Conservation (phyloP, 1,140 invertebrate genomes). For the Macrosteles quadrilineatus region DNA sequence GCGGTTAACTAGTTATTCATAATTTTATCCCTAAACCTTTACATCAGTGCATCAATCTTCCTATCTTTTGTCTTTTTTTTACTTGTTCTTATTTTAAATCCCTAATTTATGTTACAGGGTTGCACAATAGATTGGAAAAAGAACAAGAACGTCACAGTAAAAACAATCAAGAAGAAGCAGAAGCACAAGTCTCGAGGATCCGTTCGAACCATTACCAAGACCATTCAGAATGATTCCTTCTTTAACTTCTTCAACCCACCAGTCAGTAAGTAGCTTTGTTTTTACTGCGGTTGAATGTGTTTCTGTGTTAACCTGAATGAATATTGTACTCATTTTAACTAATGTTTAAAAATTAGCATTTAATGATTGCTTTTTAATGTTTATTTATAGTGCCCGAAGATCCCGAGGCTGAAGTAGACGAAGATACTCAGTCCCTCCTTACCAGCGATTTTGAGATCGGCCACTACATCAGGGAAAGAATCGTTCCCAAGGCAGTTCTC, state of each 20-base stretch:
- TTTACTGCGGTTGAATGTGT: not conserved
- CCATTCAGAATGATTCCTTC: slow-evolving; percentile 92
- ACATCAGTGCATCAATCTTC: too few species aligned
- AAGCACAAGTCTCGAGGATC: slow-evolving; percentile 95
- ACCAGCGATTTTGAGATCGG: slow-evolving; percentile 96
- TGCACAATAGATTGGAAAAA: slow-evolving; percentile 94
- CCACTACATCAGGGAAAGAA: slow-evolving; percentile 93
- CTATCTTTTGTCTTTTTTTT: too few species aligned
- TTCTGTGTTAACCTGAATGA: not conserved
- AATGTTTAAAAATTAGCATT: not conserved
- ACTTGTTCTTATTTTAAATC: too few species aligned
- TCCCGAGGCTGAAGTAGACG: slow-evolving; percentile 68
- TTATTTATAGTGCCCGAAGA: slow-evolving; percentile 59
- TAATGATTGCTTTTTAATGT: not conserved
- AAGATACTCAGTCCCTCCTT: slow-evolving; percentile 73
- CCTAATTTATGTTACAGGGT: slow-evolving; percentile 62
- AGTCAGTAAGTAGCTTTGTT: slow-evolving; percentile 53
- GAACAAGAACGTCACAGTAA: slow-evolving; percentile 96
- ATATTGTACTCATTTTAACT: not conserved
- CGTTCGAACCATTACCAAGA: slow-evolving; percentile 91
- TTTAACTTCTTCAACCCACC: slow-evolving; percentile 99
- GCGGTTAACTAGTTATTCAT: too few species aligned
- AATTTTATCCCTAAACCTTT: too few species aligned
- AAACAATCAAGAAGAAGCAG: slow-evolving; percentile 97
- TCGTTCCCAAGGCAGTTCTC: slow-evolving; percentile 90